Evolutionary conservation across 2,888 invertebrate genomes (phyloP), one percentile per base, ranked within the genome.

Genomic region (Syritta pipiens): DNA sequence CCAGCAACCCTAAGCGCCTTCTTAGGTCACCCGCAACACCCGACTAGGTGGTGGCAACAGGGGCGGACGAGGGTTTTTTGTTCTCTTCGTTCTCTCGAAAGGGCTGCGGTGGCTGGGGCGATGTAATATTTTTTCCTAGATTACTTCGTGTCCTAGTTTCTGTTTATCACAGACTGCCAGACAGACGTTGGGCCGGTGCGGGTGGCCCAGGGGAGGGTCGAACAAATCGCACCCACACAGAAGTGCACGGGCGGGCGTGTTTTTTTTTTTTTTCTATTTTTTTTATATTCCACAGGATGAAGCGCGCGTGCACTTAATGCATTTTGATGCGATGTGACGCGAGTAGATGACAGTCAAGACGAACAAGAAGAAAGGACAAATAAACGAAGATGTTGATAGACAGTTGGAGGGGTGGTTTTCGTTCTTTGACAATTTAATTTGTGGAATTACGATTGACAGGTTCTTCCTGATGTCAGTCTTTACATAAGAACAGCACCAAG

Each of bases 91-190:
- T n/a, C n/a, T n/a, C n/a, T n/a, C n/a, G n/a, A n/a, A n/a, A n/a
- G n/a, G n/a, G n/a, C n/a, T n/a, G n/a, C 37, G 37, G 49, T 49
- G 62, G 20, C 63, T 63, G 37, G 42, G 51, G 49, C 28, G 42
- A 67, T 74, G 74, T 79, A 62, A 79, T 79, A 65, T 79, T 68
- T 79, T n/a, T 79, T 74, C 55, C 74, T 74, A 74, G 67, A 79
- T 79, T 79, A 79, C 79, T 79, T 74, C 44, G 67, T 79, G 79
- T 74, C 79, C 79, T 74, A 79, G 79, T 79, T 79, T 79, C 65
- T 28, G 46, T 55, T 71, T 60, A 65, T 59, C 65, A 71, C 59
- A 77, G 76, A 76, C 69, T 53, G 51, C 32, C 71, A 71, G 77
- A 67, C 79, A 79, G 48, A 44, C 60, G 57, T 32, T 37, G 55